Percentiles rank a stretch among this genome's conserved stretches.
These are phyloP conservation scores for Tromatobia lineatoria DNA, from an alignment of 2,888 invertebrate species.

Conservation along the genomic window DNA sequence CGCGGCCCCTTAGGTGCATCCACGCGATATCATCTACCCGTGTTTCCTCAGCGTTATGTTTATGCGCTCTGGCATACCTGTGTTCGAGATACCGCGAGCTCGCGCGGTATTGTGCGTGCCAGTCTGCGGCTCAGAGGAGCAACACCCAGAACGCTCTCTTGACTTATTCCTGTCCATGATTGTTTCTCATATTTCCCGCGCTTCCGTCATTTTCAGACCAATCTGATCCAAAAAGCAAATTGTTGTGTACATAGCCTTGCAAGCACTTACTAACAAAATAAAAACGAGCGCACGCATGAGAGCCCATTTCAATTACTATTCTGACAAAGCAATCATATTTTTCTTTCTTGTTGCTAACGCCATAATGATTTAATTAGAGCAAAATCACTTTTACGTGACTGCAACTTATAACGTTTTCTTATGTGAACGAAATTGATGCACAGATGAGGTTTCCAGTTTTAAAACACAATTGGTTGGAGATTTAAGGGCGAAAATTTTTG, in stretches of 20 bases:
- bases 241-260: not conserved
- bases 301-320: not conserved
- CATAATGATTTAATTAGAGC: not conserved
- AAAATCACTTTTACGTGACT: not conserved
- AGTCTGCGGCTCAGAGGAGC: slow-evolving; percentile 15
- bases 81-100: slow-evolving; percentile 59
- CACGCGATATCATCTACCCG: slow-evolving; percentile 83
- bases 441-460: too few species aligned
- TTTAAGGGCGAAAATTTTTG: not conserved
- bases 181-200: slow-evolving; percentile 27
- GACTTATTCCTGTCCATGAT: not conserved
- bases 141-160: not conserved
- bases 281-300: not conserved
- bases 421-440: too few species aligned
- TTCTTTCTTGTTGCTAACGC: not conserved
- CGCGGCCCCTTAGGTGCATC: slow-evolving; percentile 82
- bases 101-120: slow-evolving; percentile 55
- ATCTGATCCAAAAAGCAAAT: slow-evolving; percentile 23
- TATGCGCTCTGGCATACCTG: slow-evolving; percentile 80
- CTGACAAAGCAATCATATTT: not conserved
- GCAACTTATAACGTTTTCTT: too few species aligned
- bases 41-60: slow-evolving; percentile 83
- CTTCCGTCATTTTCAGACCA: slow-evolving; percentile 20
- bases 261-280: not conserved
- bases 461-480: too few species aligned